Evolutionary conservation across 2,888 invertebrate genomes (phyloP).

Genomic region (Lasioglossum villosulum): DNA sequence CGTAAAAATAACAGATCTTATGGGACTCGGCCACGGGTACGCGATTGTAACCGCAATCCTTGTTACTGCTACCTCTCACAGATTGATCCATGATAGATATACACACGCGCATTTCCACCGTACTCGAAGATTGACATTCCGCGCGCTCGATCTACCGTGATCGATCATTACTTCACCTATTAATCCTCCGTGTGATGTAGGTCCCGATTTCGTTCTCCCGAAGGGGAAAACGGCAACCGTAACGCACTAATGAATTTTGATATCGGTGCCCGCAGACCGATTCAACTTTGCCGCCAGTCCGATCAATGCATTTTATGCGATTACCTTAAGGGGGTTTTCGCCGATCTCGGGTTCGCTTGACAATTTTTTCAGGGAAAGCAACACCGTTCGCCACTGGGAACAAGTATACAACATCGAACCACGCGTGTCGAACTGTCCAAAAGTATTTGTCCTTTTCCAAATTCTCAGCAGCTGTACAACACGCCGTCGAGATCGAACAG

Average conservation of each 20-base stretch:
- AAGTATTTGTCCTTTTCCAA: background rate
- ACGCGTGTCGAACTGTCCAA: no score
- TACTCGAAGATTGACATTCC: constrained; percentile 69
- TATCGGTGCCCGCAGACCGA: constrained; percentile 25
- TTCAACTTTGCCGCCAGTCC: constrained; percentile 19
- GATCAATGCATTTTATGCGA: constrained; percentile 25
- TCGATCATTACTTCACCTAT: constrained; percentile 74
- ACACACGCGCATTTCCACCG: constrained; percentile 59
- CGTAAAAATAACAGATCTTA: constrained; percentile 64
- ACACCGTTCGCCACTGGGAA: background rate
- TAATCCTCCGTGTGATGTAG: constrained; percentile 67
- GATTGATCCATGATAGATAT: constrained; percentile 74
- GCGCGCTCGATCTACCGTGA: constrained; percentile 69
- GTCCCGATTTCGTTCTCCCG: constrained; percentile 62
- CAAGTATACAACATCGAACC: no score
- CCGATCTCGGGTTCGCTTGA: background rate
- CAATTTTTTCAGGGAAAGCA: background rate
- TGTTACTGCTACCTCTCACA: constrained; percentile 33
- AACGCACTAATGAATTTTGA: constrained; percentile 65
- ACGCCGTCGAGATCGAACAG: no score
- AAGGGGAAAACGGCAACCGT: constrained; percentile 46
- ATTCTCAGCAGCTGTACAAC: background rate
- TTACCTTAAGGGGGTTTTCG: background rate
- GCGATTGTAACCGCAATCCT: constrained; percentile 42
- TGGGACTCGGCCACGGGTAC: constrained; percentile 21